A percentile compares a stretch with the other conserved stretches of the same genome.
phyloP scores from a whole-genome alignment of 2,888 invertebrate genomes.

The Agrochola macilenta region DNA sequence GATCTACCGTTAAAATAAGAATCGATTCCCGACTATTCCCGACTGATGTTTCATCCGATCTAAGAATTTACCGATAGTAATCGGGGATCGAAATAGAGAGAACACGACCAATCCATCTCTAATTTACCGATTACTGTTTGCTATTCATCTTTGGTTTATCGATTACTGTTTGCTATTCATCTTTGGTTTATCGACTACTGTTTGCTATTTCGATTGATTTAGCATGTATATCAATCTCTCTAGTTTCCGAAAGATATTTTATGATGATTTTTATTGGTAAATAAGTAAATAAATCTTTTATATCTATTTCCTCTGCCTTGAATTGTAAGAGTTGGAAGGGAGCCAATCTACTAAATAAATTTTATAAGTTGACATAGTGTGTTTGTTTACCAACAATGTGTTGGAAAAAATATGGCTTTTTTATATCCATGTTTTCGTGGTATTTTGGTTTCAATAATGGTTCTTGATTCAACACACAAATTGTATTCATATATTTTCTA shows the following conservation, averaged over 20 bases:
- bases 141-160: constrained; percentile 12
- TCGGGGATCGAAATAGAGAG: constrained; percentile 31
- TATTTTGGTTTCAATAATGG: constrained; percentile 24
- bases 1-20: constrained; percentile 26
- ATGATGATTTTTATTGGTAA: constrained; percentile 59
- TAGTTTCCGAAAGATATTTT: constrained; percentile 53
- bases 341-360: constrained; percentile 58
- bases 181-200: constrained; percentile 4
- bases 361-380: constrained; percentile 57
- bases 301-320: constrained; percentile 45
- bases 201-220: constrained; percentile 51
- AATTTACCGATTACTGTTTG: constrained; percentile 7
- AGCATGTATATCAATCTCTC: constrained; percentile 33
- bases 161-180: constrained; percentile 28
- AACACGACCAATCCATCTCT: constrained; percentile 16
- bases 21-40: constrained; percentile 33
- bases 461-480: constrained; percentile 10
- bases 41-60: constrained; percentile 11
- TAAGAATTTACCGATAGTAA: constrained; percentile 23
- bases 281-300: constrained; percentile 62
- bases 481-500: not conserved
- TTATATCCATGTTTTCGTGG: constrained; percentile 28
- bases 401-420: constrained; percentile 34
- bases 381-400: constrained; percentile 55
- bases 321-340: constrained; percentile 49